phyloP scores from a whole-genome alignment of 2,888 invertebrate genomes.

The Carpatolechia fugitivella region DNA sequence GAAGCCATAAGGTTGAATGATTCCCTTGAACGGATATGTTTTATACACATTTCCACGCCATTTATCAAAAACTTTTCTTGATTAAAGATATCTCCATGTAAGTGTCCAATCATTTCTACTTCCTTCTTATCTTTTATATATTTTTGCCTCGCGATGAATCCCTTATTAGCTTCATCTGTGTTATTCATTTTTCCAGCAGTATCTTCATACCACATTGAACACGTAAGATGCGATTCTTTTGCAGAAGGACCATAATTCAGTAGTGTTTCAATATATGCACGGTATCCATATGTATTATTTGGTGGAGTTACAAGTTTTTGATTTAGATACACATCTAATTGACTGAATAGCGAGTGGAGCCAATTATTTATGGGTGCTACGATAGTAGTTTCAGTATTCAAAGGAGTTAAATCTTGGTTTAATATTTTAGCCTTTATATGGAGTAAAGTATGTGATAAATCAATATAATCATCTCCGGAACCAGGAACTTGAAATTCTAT shows the following conservation, averaged over 20 bases:
- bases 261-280: constrained; percentile 31
- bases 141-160: constrained; percentile 22
- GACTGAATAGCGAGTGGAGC: constrained; percentile 32
- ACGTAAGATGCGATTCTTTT: constrained; percentile 27
- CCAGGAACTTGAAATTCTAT: constrained; percentile 35
- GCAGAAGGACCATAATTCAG: constrained; percentile 31
- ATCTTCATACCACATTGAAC: constrained; percentile 29
- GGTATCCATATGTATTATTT: constrained; percentile 30
- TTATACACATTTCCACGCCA: constrained; percentile 28
- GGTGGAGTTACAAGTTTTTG: constrained; percentile 34
- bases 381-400: constrained; percentile 12
- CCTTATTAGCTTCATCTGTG: constrained; percentile 18
- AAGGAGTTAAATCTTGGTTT: constrained; percentile 23
- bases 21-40: constrained; percentile 17
- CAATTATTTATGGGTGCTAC: constrained; percentile 35
- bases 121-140: constrained; percentile 21
- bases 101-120: constrained; percentile 29
- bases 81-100: constrained; percentile 26
- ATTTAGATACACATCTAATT: constrained; percentile 31
- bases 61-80: constrained; percentile 28
- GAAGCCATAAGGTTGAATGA: constrained; percentile 16
- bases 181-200: constrained; percentile 17
- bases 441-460: constrained; percentile 31
- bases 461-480: constrained; percentile 34
- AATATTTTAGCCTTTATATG: constrained; percentile 28